Conservation (phyloP, 2,113 vertebrate species). For the Numida meleagris region DNA sequence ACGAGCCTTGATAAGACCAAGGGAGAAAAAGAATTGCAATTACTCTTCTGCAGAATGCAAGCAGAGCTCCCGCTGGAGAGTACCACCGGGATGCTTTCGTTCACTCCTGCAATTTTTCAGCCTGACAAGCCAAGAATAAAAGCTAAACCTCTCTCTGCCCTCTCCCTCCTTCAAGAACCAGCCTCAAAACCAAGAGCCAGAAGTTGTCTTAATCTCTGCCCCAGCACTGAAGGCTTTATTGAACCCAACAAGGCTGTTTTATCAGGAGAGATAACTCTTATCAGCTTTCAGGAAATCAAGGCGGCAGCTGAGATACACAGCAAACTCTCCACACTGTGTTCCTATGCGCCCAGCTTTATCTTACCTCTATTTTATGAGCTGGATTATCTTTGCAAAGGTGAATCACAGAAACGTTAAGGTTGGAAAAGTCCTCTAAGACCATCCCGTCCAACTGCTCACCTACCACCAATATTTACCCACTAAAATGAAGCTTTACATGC, state of each 20-base stretch:
- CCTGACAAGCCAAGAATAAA: not conserved
- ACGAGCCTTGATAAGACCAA: not conserved
- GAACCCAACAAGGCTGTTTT: not conserved
- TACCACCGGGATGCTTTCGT: not conserved
- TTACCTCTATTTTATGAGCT: not conserved
- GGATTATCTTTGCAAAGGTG: not conserved
- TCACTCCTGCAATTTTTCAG: not conserved
- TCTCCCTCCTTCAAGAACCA: not conserved
- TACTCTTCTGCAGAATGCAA: not conserved
- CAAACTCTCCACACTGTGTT: not conserved
- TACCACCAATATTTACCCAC: too few species aligned
- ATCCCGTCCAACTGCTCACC: too few species aligned
- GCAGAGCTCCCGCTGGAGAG: not conserved
- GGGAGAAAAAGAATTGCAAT: not conserved
- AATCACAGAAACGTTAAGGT: not conserved
- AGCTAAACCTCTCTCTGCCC: not conserved
- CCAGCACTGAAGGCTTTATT: not conserved
- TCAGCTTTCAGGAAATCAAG: not conserved
- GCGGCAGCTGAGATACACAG: not conserved
- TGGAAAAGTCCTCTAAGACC: too few species aligned
- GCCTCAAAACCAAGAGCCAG: not conserved
- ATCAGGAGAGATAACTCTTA: not conserved
- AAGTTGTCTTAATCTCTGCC: not conserved
- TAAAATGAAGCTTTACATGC: not conserved
- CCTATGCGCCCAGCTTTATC: not conserved